These are phyloP conservation scores for Pseudococcus longispinus DNA, from an alignment of 2,888 invertebrate genomes.

Conservation along the genomic window DNA sequence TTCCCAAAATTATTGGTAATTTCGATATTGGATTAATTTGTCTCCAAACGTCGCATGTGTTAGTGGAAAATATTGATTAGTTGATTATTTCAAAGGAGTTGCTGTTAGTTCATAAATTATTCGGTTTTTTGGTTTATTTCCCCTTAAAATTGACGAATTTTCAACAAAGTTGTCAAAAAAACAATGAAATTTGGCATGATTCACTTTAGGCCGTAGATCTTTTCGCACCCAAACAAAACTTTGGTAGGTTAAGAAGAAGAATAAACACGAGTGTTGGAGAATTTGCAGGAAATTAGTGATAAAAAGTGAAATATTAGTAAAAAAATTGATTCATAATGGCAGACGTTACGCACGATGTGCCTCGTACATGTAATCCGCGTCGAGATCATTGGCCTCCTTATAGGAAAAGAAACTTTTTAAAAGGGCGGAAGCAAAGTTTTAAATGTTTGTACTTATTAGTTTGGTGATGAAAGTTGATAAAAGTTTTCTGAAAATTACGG, in stretches of 20 bases:
- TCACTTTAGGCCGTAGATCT: background rate
- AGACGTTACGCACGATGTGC: slow-evolving; percentile 22
- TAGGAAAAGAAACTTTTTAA: slow-evolving; percentile 54
- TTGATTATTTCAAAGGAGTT: too few relatives aligned
- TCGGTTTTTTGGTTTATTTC: too few relatives aligned
- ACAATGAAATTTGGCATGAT: background rate
- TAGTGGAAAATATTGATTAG: too few relatives aligned
- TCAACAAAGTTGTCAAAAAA: too few relatives aligned
- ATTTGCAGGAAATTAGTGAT: background rate
- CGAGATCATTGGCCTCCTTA: slow-evolving; percentile 55
- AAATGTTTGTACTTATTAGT: slow-evolving; percentile 57
- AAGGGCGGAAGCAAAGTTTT: slow-evolving; percentile 57
- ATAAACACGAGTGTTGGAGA: background rate
- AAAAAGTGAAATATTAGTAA: background rate
- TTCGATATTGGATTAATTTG: too few relatives aligned
- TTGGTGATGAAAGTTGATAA: slow-evolving; percentile 57
- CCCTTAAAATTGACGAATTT: too few relatives aligned
- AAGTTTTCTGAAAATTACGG: slow-evolving; percentile 57
- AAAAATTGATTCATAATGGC: slow-evolving; percentile 3
- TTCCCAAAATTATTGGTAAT: too few relatives aligned
- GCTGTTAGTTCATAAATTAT: too few relatives aligned
- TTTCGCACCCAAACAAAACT: background rate
- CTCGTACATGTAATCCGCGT: slow-evolving; percentile 48
- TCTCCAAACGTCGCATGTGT: too few relatives aligned
- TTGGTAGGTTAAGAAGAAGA: background rate